Conservation (phyloP, 2,888 invertebrate species). For the Eilema griseolum region DNA sequence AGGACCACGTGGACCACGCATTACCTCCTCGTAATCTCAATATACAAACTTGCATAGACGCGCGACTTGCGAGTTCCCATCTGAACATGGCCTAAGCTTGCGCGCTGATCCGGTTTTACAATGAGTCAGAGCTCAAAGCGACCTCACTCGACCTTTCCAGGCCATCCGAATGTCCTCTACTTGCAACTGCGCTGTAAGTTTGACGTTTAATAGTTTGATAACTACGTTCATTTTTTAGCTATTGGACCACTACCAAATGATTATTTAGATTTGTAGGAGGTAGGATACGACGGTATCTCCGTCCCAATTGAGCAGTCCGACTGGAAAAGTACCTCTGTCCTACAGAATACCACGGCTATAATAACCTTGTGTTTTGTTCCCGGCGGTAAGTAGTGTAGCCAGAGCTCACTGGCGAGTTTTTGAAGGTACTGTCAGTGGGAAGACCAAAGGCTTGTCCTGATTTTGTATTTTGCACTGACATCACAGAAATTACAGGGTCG, state of each 20-base stretch:
- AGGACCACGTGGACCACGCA: not conserved
- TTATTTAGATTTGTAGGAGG: conserved; percentile 1
- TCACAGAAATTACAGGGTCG: too few species aligned
- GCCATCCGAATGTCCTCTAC: conserved; percentile 59
- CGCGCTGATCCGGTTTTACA: conserved; percentile 74
- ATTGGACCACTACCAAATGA: not conserved
- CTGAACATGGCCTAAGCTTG: conserved; percentile 21
- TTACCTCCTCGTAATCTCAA: not conserved
- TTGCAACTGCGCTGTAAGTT: conserved; percentile 35
- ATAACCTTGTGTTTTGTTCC: too few species aligned
- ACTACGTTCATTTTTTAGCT: not conserved
- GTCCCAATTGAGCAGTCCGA: too few species aligned
- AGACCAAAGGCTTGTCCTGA: too few species aligned
- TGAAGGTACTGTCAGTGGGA: too few species aligned
- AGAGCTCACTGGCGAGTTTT: too few species aligned
- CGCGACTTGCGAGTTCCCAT: not conserved
- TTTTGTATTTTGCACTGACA: too few species aligned
- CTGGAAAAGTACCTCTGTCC: too few species aligned
- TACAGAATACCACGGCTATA: too few species aligned
- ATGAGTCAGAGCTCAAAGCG: conserved; percentile 77
- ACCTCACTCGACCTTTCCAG: conserved; percentile 76
- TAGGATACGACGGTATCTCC: too few species aligned
- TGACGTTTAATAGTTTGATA: not conserved
- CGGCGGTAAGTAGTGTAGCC: too few species aligned
- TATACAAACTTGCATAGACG: not conserved